These are phyloP conservation scores for Paragorgia papillata DNA, from an alignment of 92 coral and sea anemone species.

Conservation along the genomic window DNA sequence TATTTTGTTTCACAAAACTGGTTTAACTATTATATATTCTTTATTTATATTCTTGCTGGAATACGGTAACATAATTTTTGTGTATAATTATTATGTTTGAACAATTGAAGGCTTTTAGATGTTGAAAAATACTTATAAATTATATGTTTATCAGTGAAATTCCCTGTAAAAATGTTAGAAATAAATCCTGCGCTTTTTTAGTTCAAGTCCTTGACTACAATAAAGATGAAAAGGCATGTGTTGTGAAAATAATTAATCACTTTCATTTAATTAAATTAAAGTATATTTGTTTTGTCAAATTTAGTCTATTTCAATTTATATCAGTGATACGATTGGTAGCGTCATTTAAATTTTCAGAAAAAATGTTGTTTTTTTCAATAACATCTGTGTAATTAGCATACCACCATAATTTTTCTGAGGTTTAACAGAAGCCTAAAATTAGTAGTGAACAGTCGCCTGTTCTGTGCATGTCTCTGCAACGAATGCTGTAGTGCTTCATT, in stretches of 20 bases:
- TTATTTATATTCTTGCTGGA: too few species aligned
- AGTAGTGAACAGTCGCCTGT: neutral
- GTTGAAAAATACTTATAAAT: too few species aligned
- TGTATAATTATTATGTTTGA: too few species aligned
- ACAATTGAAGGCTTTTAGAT: too few species aligned
- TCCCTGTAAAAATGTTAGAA: too few species aligned
- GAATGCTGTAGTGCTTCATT: too few species aligned
- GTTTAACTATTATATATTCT: too few species aligned
- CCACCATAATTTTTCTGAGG: neutral
- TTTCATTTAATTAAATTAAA: neutral
- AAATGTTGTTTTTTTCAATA: neutral
- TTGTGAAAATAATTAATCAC: neutral
- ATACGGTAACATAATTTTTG: too few species aligned
- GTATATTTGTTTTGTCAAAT: neutral
- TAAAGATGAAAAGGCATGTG: neutral
- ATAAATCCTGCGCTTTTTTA: too few species aligned
- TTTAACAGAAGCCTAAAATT: neutral
- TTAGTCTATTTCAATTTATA: neutral
- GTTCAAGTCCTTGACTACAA: neutral
- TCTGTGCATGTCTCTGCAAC: neutral
- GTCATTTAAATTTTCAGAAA: neutral
- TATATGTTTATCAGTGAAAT: too few species aligned
- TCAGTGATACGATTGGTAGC: neutral
- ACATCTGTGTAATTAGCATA: neutral
- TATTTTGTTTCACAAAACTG: too few species aligned